Percentiles rank a stretch among this genome's conserved stretches.
Evolutionary conservation across 2,113 vertebrate genomes (phyloP).

Genomic region (Nycticebus coucang): DNA sequence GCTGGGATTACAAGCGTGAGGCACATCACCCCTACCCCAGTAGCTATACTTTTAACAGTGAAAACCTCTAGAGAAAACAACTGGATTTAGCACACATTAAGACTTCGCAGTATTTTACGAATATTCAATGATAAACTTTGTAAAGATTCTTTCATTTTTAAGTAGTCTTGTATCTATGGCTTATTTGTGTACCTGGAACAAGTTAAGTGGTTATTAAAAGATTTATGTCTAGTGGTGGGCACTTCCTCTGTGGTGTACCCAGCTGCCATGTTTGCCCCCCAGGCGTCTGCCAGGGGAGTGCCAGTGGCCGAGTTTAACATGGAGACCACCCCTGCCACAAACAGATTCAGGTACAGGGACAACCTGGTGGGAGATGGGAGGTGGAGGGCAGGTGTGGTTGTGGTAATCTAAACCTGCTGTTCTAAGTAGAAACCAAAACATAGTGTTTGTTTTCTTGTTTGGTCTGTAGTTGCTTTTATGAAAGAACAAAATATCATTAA

Average conservation of each 20-base stretch:
- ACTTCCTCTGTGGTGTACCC: conserved; percentile 97
- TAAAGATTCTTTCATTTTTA: background rate
- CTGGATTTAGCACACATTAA: background rate
- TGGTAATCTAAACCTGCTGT: background rate
- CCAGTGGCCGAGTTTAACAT: conserved; percentile 97
- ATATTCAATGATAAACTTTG: background rate
- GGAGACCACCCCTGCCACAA: conserved; percentile 88
- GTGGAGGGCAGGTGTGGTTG: background rate
- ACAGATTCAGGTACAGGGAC: conserved; percentile 90
- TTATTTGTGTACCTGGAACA: background rate
- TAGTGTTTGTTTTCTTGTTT: background rate
- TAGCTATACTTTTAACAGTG: background rate
- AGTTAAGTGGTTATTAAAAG: background rate
- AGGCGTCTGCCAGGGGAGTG: conserved; percentile 93
- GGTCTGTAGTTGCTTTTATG: background rate
- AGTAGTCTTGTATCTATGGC: background rate
- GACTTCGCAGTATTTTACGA: background rate
- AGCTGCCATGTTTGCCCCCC: conserved; percentile 96
- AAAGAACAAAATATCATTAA: background rate
- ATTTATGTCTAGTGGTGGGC: no score
- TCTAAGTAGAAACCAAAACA: background rate
- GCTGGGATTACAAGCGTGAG: no score
- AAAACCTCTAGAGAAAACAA: background rate
- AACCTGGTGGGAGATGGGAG: background rate
- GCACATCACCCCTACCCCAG: no score